These are phyloP conservation scores for Trachelipus rathkii DNA, from an alignment of 1,140 invertebrate species.

Conservation along the genomic window DNA sequence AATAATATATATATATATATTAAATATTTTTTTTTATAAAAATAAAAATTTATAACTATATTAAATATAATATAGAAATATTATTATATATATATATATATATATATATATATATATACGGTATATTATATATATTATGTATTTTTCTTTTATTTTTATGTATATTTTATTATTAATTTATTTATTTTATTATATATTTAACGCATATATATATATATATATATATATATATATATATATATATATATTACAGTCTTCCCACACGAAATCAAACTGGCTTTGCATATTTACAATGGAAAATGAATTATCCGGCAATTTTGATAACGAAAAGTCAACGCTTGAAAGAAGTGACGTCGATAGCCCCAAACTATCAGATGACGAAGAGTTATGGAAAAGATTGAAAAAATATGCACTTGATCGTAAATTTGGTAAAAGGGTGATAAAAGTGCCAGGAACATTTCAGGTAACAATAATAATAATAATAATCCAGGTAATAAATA, in stretches of 20 bases:
- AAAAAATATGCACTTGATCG: background rate
- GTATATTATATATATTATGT: no score
- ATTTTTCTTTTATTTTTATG: no score
- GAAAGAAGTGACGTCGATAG: background rate
- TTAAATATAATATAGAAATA: no score
- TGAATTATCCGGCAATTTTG: background rate
- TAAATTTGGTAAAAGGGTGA: background rate
- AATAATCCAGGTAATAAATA: no score
- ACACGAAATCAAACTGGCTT: background rate
- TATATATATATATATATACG: no score
- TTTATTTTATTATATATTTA: no score
- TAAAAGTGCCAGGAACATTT: background rate
- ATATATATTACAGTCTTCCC: background rate
- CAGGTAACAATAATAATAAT: background rate
- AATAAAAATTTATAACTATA: no score
- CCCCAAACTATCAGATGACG: background rate
- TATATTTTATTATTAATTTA: no score
- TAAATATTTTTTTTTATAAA: no score
- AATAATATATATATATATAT: no score
- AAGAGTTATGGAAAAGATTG: conserved; percentile 1
- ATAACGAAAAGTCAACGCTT: background rate
- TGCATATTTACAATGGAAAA: background rate
- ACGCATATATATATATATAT: conserved; percentile 15
- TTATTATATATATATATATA: no score
- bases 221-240: conserved; percentile 8